These are phyloP conservation scores for Remorina albescens DNA, from an alignment of 2,797 vertebrate species.

Conservation along the genomic window DNA sequence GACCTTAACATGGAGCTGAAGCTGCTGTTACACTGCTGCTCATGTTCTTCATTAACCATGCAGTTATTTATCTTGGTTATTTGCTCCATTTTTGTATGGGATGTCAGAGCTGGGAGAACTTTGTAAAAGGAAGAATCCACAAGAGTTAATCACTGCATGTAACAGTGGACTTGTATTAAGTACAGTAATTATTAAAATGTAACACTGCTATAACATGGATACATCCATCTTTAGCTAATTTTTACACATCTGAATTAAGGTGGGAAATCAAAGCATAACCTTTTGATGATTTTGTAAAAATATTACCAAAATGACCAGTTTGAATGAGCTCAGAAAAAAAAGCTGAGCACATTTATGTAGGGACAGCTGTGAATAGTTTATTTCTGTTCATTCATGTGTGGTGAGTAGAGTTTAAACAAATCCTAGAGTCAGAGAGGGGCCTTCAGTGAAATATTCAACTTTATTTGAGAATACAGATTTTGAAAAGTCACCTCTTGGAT, in stretches of 20 bases:
- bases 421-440: background rate
- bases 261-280: background rate
- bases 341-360: background rate
- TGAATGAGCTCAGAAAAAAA: background rate
- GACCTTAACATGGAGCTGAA: background rate
- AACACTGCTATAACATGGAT: background rate
- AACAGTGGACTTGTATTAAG: too few species aligned
- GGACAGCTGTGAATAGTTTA: background rate
- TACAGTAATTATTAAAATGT: background rate
- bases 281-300: background rate
- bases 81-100: too few species aligned
- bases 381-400: background rate
- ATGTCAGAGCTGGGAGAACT: too few species aligned
- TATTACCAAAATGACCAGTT: background rate
- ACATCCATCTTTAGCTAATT: background rate
- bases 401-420: background rate
- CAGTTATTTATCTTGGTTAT: too few species aligned
- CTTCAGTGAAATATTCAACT: background rate
- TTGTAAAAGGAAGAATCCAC: background rate
- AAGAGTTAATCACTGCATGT: background rate
- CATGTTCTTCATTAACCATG: background rate
- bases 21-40: background rate
- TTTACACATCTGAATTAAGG: background rate
- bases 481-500: constrained; percentile 34
- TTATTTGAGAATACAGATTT: constrained; percentile 23